phyloP scores from a whole-genome alignment of 2,797 vertebrate genomes.

The Podarcis siculus region DNA sequence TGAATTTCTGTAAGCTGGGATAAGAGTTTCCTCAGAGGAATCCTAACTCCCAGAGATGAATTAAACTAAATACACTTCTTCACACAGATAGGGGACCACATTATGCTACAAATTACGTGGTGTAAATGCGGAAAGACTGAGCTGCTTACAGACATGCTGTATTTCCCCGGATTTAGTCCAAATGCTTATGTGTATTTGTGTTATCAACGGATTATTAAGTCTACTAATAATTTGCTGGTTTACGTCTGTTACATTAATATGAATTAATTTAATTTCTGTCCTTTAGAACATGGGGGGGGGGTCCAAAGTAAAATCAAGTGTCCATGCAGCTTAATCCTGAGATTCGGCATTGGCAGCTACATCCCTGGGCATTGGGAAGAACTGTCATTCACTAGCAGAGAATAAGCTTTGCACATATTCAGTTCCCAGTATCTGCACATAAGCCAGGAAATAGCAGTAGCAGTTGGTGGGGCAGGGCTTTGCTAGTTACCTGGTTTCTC shows the following conservation, averaged over 20 bases:
- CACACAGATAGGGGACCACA: conserved; percentile 13
- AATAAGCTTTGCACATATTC: background rate
- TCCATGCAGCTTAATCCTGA: background rate
- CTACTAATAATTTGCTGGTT: conserved; percentile 53
- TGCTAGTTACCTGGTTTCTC: no score
- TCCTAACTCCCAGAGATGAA: conserved; percentile 40
- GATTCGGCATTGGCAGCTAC: background rate
- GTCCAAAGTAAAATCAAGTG: background rate
- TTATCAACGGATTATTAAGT: conserved; percentile 59
- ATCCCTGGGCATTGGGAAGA: background rate
- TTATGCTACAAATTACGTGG: conserved; percentile 37
- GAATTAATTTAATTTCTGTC: conserved; percentile 41
- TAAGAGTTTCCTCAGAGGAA: conserved; percentile 61
- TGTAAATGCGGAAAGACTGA: conserved; percentile 46
- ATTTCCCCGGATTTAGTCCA: conserved; percentile 48
- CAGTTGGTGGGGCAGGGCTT: no score
- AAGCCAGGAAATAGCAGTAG: background rate
- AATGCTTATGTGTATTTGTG: conserved; percentile 42
- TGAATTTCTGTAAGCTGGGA: conserved; percentile 58
- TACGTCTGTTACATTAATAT: conserved; percentile 34
- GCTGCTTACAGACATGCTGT: conserved; percentile 39
- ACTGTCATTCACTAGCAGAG: background rate
- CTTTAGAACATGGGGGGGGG: conserved; percentile 8
- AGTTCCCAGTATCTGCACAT: background rate
- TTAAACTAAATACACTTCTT: conserved; percentile 46